Evolutionary conservation across 2,888 invertebrate species (phyloP).

Genomic region (Ochropleura leucogaster): DNA sequence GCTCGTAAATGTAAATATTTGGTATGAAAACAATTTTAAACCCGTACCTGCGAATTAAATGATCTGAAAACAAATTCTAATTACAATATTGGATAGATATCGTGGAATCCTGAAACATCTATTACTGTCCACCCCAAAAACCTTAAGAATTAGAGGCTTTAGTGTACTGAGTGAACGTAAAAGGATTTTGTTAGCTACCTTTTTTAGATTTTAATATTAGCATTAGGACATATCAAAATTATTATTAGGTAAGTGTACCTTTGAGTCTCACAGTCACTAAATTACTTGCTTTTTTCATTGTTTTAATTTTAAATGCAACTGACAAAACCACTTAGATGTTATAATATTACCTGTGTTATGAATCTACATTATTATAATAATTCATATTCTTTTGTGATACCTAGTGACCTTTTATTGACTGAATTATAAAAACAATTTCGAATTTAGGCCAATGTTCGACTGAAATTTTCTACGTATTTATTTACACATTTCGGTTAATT

Average conservation of each 20-base stretch:
- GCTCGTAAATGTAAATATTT: not conserved
- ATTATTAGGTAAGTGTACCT: not conserved
- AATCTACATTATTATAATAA: slow-evolving; percentile 26
- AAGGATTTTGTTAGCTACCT: not conserved
- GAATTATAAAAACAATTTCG: slow-evolving; percentile 57
- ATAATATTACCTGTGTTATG: slow-evolving; percentile 11
- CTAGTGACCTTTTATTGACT: slow-evolving; percentile 64
- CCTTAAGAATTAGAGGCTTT: not conserved
- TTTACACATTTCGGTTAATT: slow-evolving; percentile 22
- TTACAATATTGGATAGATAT: not conserved
- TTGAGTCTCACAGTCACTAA: slow-evolving; percentile 17
- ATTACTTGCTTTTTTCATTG: not conserved
- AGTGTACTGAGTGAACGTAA: not conserved
- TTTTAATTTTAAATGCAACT: slow-evolving; percentile 12
- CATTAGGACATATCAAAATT: slow-evolving; percentile 51
- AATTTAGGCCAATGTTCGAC: slow-evolving; percentile 62
- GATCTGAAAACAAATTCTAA: not conserved
- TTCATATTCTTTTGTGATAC: slow-evolving; percentile 63
- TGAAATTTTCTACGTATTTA: slow-evolving; percentile 56
- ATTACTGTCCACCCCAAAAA: not conserved
- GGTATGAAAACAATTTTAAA: not conserved
- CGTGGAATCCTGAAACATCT: not conserved
- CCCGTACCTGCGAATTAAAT: not conserved
- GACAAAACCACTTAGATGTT: slow-evolving; percentile 60
- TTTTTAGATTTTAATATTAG: slow-evolving; percentile 15